These are phyloP conservation scores for Etheostoma spectabile DNA, from an alignment of 2,113 vertebrate species.

Conservation along the genomic window DNA sequence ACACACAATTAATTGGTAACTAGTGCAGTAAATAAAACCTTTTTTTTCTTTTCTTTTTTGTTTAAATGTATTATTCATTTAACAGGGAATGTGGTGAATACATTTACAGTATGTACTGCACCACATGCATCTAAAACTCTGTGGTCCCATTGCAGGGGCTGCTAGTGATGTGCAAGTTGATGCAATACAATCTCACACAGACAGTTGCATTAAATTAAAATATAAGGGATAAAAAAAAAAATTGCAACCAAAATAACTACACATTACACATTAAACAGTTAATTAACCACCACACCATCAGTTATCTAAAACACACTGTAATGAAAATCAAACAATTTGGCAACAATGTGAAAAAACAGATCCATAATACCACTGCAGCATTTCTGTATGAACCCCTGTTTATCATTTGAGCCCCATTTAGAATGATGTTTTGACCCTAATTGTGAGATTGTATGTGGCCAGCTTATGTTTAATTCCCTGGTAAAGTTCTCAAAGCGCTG, in stretches of 20 bases:
- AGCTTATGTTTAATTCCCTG: slow-evolving; percentile 47
- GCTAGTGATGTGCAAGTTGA: neutral
- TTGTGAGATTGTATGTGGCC: neutral
- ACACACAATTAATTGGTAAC: too few species aligned
- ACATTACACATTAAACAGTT: neutral
- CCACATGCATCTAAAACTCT: neutral
- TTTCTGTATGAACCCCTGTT: neutral
- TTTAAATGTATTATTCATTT: neutral
- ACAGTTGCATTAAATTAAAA: neutral
- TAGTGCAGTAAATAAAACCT: too few species aligned
- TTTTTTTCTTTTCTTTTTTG: too few species aligned
- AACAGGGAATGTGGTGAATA: neutral
- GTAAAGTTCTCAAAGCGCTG: slow-evolving; percentile 39
- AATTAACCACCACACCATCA: neutral
- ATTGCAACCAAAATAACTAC: neutral
- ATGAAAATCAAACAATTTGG: slow-evolving; percentile 1
- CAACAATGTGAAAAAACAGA: neutral
- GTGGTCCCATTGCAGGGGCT: neutral
- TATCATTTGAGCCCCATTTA: neutral
- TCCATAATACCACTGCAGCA: neutral
- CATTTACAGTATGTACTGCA: neutral
- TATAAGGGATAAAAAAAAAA: neutral
- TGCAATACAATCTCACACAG: slow-evolving; percentile 3
- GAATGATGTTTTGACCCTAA: neutral
- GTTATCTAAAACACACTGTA: too few species aligned